These are phyloP conservation scores for Strix uralensis DNA, from an alignment of 2,113 vertebrate species.

Conservation along the genomic window DNA sequence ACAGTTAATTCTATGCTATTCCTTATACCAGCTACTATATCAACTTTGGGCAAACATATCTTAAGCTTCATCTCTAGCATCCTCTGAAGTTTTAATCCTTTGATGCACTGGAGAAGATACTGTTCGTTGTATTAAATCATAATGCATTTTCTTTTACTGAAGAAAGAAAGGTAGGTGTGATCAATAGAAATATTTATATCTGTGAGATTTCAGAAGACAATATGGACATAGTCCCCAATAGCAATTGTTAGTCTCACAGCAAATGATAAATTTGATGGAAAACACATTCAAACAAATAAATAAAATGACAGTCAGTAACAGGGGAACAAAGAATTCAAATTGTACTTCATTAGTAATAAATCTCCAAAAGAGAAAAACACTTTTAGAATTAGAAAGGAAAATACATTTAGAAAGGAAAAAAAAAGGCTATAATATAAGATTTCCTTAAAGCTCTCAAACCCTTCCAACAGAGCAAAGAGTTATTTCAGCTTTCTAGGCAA, in stretches of 20 bases:
- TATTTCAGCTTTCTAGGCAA: background rate
- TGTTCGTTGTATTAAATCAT: background rate
- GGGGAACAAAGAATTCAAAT: background rate
- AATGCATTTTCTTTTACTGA: background rate
- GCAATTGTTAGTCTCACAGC: background rate
- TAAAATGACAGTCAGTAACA: background rate
- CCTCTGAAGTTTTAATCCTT: constrained; percentile 32
- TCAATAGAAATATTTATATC: background rate
- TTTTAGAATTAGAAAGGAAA: background rate
- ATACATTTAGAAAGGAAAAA: background rate
- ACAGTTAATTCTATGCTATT: constrained; percentile 4
- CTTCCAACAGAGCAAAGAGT: background rate
- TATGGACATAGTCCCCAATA: background rate
- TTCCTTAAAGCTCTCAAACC: background rate
- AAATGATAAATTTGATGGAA: background rate
- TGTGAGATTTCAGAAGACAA: background rate
- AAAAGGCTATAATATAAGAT: background rate
- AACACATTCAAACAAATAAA: background rate
- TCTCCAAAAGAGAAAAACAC: background rate
- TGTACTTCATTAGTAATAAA: background rate
- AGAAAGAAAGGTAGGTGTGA: background rate
- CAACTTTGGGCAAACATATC: background rate
- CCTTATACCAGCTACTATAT: constrained; percentile 2
- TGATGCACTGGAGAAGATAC: background rate
- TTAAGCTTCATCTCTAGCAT: background rate